A percentile compares a stretch with the other conserved stretches of the same genome.
phyloP scores from a whole-genome alignment of 2,113 vertebrate species.

The Loxodonta africana region DNA sequence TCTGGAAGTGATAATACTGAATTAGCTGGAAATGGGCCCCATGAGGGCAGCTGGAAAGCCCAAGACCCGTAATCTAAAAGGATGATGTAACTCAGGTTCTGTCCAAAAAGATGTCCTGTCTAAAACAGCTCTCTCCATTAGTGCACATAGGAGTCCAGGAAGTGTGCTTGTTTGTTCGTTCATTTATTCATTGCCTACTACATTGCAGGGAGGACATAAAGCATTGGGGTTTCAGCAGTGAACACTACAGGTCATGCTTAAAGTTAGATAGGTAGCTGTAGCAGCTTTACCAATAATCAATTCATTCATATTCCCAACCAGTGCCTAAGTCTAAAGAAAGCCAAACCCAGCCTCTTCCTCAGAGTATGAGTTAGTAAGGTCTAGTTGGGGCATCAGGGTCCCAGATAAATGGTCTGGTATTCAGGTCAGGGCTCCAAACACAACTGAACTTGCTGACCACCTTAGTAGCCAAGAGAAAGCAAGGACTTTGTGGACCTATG shows the following conservation, averaged over 20 bases:
- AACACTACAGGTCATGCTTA: background rate
- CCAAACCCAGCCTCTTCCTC: background rate
- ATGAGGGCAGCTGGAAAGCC: background rate
- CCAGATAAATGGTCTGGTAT: background rate
- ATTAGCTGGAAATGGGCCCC: background rate
- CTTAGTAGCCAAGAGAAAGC: background rate
- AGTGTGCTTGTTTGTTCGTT: constrained; percentile 13
- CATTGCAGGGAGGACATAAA: background rate
- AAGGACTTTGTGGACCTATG: background rate
- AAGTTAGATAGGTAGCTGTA: background rate
- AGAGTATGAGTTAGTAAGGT: background rate
- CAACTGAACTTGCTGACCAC: background rate
- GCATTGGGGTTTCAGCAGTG: background rate
- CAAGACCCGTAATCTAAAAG: background rate
- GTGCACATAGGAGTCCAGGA: background rate
- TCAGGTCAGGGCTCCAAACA: background rate
- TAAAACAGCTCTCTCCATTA: background rate
- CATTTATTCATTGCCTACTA: background rate
- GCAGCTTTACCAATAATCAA: background rate
- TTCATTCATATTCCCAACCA: background rate
- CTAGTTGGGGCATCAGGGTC: background rate
- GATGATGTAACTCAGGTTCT: background rate
- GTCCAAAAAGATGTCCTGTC: background rate
- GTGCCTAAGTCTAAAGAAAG: background rate
- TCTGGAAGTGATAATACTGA: background rate